Base-by-base conservation (phyloP, 2,113 vertebrate genomes). In the Acrocephalus kingi region DNA sequence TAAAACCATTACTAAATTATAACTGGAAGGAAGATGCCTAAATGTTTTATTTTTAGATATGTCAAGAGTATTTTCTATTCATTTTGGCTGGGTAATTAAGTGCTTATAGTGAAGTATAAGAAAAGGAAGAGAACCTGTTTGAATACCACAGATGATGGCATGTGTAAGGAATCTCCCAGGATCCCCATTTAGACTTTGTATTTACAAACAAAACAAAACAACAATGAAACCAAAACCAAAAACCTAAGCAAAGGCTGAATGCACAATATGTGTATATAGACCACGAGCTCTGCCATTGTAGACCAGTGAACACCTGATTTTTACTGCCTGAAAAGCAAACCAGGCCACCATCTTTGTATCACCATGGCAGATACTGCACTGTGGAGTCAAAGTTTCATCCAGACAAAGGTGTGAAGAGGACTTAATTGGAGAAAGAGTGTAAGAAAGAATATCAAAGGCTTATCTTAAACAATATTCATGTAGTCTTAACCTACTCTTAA, bases 11-110 rank as follows among this genome's bases (percentile, higher is more conserved):
- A 89, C 58, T 87, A 71, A 95, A n/a, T 87, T 87, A 48, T 54
- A 72, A 87, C 56, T 93, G 67, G 90, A 96, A 97, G 93, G 69
- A 96, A 85, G 89, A 89, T 92, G 83, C 90, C 81, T 86, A 80
- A 61, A 45, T 94, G 31, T 59, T 94, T 94, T 87, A 89, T 91
- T 97, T 95, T 90, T 76, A 88, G 68, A 46, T 73, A 69, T 91
- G 56, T 72, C 30, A 13, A 72, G 96, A 96, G 15, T 89, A 66
- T 77, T 96, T 96, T 90, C 64, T 84, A 4, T 64, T 93, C 4
- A 3, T 96, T 96, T 80, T 59, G 4, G 68, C 85, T 95, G 59
- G 63, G 55, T 90, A 89, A 61, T 80, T 83, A 84, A 71, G 52
- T 75, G 28, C 24, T 13, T 92, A 84, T n/a, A 87, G 35, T 76